These are phyloP conservation scores for Chrysolina americana DNA, from an alignment of 2,888 invertebrate species.

Conservation along the genomic window DNA sequence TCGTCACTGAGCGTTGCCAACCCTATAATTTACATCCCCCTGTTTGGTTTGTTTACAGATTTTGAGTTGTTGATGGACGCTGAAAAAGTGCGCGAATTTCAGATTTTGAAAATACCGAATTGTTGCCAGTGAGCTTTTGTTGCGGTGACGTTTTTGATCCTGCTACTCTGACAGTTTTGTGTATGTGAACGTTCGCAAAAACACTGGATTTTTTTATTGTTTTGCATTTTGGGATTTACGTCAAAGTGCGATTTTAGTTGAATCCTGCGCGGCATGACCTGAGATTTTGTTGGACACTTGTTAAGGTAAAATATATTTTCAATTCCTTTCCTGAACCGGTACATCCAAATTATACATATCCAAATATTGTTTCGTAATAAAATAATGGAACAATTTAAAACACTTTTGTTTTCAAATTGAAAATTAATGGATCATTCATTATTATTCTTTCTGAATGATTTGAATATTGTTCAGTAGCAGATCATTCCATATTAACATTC, in stretches of 20 bases:
- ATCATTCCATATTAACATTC: too few relatives aligned
- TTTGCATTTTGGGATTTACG: constrained; percentile 15
- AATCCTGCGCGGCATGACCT: constrained; percentile 1
- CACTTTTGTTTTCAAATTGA: not conserved
- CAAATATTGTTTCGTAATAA: not conserved
- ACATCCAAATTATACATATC: not conserved
- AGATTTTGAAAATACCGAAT: constrained; percentile 1
- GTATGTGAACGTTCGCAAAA: constrained; percentile 17
- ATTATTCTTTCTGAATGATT: not conserved
- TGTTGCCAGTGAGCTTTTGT: constrained; percentile 17
- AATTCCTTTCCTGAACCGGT: not conserved
- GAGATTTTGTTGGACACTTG: constrained; percentile 16
- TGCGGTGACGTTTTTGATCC: constrained; percentile 26
- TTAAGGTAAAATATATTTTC: constrained; percentile 10
- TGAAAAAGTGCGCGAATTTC: constrained; percentile 30
- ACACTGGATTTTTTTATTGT: constrained; percentile 10
- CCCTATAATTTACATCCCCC: constrained; percentile 43
- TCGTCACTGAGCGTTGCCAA: constrained; percentile 42
- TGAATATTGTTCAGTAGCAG: too few relatives aligned
- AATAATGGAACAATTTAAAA: not conserved
- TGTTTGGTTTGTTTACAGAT: constrained; percentile 45
- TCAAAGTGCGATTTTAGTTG: not conserved
- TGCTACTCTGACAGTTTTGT: constrained; percentile 18
- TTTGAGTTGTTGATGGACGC: constrained; percentile 19
- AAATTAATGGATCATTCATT: not conserved